Base-by-base conservation (phyloP, 2,888 invertebrate species). In the Tinea semifulvella region DNA sequence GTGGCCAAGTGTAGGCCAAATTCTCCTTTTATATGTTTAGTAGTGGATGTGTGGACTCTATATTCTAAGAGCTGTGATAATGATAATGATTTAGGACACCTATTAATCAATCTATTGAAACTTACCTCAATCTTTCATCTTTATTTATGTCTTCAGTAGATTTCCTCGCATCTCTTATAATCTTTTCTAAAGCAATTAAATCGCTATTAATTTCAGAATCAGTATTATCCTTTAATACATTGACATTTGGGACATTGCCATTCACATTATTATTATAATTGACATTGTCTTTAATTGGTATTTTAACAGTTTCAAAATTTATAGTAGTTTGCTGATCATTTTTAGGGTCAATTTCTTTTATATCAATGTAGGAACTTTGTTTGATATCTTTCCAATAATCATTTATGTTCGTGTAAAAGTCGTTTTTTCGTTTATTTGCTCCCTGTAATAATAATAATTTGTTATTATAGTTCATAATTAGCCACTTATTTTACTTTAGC, bases 311-410 rank as follows among this genome's bases (percentile, higher is more conserved):
- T 36, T 18, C 8, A 3, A 18, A 7, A 8, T 36, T n/a, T n/a
- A 28, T 11, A 22, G 5, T 22, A 22, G 5, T n/a, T n/a, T n/a
- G n/a, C n/a, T n/a, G n/a, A n/a, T n/a, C n/a, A n/a, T n/a, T 14
- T 39, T 39, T 10, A 17, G 39, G n/a, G n/a, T 31, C n/a, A 8
- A 43, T 8, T 11, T 27, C 28, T 27, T 51, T 58, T 1, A 59
- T 57, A n/a, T 60, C 60, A 3, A 59, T 17, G 13, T 54, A 52
- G 0, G 50, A 46, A 45, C 53, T 55, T 1, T 56, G 52, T 40
- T 50, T 54, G 2, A 60, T 46, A 14, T 52, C 49, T 22, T 55
- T 56, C 55, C 56, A 62, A 42, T 61, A 60, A 38, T 60, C 58
- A 10, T 60, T 58, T 1, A 60, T 35, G 27, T 55, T 50, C 1